phyloP scores from a whole-genome alignment of 2,113 vertebrate species.

The Gnathonemus echidnorhynchus region DNA sequence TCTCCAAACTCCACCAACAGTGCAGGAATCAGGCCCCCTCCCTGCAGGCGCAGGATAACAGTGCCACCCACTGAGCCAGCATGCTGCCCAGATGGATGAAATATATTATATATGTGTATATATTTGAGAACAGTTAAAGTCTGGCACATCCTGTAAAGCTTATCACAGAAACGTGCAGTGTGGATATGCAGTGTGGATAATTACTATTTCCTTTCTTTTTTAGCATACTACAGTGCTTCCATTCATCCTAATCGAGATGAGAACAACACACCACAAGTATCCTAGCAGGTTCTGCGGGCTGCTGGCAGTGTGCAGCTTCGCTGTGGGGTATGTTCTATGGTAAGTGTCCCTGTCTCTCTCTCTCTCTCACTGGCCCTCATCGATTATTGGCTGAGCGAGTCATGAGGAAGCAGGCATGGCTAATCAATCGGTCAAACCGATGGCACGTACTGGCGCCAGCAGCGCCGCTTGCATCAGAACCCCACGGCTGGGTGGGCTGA shows the following conservation, averaged over 20 bases:
- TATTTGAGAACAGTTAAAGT: not conserved
- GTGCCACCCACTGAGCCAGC: not conserved
- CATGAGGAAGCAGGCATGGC: not conserved
- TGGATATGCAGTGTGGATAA: not conserved
- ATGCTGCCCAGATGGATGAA: not conserved
- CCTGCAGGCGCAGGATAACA: not conserved
- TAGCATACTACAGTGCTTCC: constrained; percentile 96
- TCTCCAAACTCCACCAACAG: not conserved
- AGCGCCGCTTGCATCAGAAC: not conserved
- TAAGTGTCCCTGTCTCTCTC: constrained; percentile 52
- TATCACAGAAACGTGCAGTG: not conserved
- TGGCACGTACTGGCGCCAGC: not conserved
- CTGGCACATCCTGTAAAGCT: not conserved
- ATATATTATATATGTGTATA: not conserved
- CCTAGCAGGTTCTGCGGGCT: constrained; percentile 83
- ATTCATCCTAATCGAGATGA: constrained; percentile 98
- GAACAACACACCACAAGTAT: constrained; percentile 87
- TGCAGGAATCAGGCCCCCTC: not conserved
- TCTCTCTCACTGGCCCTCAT: not conserved
- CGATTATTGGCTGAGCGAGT: not conserved
- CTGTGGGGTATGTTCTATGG: constrained; percentile 91
- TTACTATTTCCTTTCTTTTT: constrained; percentile 34
- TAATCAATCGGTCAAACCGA: not conserved
- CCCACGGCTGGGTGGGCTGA: not conserved
- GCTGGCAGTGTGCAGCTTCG: constrained; percentile 76